Base-by-base conservation (phyloP, 2,113 vertebrate genomes). In the Phalacrocorax carbo region DNA sequence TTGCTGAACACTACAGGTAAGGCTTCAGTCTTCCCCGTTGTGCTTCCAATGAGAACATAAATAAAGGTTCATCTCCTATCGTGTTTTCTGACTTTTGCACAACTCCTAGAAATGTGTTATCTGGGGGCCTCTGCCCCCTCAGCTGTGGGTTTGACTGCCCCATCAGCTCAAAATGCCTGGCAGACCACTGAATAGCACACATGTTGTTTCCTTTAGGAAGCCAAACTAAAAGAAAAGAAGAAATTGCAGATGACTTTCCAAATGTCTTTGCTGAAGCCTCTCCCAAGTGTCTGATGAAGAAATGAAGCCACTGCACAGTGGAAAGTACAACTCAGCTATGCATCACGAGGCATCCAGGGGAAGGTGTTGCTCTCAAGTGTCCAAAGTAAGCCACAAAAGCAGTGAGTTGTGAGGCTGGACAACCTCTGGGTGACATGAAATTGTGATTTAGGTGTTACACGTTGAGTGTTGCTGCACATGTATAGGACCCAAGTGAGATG, bases 401-500 rank as follows among this genome's bases (percentile, higher is more conserved):
- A 1, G 11, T 7, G 25, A 57, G 11, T 0, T 81, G 80, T 55
- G 64, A 86, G 44, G 11, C 2, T 29, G 54, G 57, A 23, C 32
- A 11, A 8, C 11, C 27, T 23, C 68, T 17, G 30, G 34, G 79
- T 46, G 61, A 48, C 16, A 13, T 7, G 1, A 29, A 44, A 13
- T 1, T 3, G 29, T 10, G 15, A 5, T 46, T 49, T 60, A 23
- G 55, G 22, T 11, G 57, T 38, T 23, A 6, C 8, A 6, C 21
- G 52, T 10, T 3, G 5, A 27, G 32, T 3, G 20, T 10, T 54
- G 66, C 76, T 76, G 60, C 81, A 36, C 19, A 3, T 3, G 7
- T 0, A 22, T 32, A 36, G 86, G 36, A 51, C n/a, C 40, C 34
- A 0, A 1, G 19, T 0, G 5, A 49, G 61, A 49, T 1, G 21